Base-by-base conservation (phyloP, 2,888 invertebrate genomes). In the Apotomis capreana region DNA sequence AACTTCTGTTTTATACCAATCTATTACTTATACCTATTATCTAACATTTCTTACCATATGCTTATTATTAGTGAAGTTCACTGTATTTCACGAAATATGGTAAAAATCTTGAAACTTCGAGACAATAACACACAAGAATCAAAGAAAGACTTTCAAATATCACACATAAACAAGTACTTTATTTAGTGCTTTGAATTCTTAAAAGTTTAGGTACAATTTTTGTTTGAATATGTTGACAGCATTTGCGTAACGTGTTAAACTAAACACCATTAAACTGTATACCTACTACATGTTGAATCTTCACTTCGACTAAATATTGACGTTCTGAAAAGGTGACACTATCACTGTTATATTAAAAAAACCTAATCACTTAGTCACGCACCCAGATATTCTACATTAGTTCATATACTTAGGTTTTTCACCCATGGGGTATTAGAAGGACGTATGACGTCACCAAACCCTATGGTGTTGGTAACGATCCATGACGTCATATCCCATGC, bases 401-500 rank as follows among this genome's bases (percentile, higher is more conserved):
- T 13, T 5, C 40, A 36, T n/a, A 37, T 46, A 60, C 59, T n/a
- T 65, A 67, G 55, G 60, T 61, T 61, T 46, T 55, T 71, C 37
- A 60, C 70, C 68, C 62, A 68, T 63, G 68, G 69, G 83, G 81
- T 80, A 74, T 75, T 78, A 77, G 79, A 84, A 87, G 89, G 88
- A 87, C 86, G 75, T 75, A 73, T 91, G 91, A 91, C 89, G 90
- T 89, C 90, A 90, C 73, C 79, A 74, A 68, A 72, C 74, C 74
- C 70, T 79, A 87, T 87, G 88, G 85, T 86, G 84, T 78, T 83
- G 68, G 75, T 86, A 89, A 89, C 89, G 89, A 89, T 87, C 84
- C 80, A 76, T 92, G 92, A 92, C 92, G 91, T 92, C 92, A 91
- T 75, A 73, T 74, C 78, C 77, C 79, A 78, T 80, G 77, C 80